phyloP scores from a whole-genome alignment of 2,888 invertebrate species.

The Leptinotarsa rubiginosa region DNA sequence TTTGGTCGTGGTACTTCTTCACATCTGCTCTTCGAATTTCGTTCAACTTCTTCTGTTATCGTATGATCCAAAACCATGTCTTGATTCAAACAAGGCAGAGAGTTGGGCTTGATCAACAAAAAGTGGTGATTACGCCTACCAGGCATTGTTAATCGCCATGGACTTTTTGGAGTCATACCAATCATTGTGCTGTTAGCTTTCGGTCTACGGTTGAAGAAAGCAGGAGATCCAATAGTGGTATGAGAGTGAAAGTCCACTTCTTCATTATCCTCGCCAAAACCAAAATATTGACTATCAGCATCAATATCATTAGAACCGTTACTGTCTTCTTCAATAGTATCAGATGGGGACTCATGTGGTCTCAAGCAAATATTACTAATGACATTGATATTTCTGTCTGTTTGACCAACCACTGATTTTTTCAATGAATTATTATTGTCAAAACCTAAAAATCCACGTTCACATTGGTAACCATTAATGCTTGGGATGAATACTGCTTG shows the following conservation, averaged over 20 bases:
- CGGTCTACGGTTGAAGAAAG: conserved; percentile 24
- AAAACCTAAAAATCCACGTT: conserved; percentile 22
- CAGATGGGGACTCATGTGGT: background rate
- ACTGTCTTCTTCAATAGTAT: background rate
- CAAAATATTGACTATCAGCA: conserved; percentile 5
- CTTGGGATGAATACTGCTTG: too few species aligned
- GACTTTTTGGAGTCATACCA: conserved; percentile 1
- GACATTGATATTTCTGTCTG: conserved; percentile 24
- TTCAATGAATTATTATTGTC: background rate
- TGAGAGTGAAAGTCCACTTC: background rate
- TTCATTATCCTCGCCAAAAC: conserved; percentile 22
- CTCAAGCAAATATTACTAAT: conserved; percentile 29
- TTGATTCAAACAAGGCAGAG: conserved; percentile 38
- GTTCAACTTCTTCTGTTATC: conserved; percentile 29
- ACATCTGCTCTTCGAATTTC: conserved; percentile 12
- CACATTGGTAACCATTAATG: background rate
- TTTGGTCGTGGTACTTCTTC: conserved; percentile 12
- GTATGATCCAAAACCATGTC: conserved; percentile 42
- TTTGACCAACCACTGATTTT: background rate
- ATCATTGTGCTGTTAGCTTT: conserved; percentile 34
- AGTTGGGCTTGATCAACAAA: conserved; percentile 36
- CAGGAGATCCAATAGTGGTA: conserved; percentile 13
- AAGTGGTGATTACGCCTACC: conserved; percentile 38
- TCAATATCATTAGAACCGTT: background rate
- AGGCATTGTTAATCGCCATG: conserved; percentile 36